A percentile compares a stretch with the other conserved stretches of the same genome.
phyloP scores from a whole-genome alignment of 2,113 vertebrate genomes.

The Gracilinanus agilis region DNA sequence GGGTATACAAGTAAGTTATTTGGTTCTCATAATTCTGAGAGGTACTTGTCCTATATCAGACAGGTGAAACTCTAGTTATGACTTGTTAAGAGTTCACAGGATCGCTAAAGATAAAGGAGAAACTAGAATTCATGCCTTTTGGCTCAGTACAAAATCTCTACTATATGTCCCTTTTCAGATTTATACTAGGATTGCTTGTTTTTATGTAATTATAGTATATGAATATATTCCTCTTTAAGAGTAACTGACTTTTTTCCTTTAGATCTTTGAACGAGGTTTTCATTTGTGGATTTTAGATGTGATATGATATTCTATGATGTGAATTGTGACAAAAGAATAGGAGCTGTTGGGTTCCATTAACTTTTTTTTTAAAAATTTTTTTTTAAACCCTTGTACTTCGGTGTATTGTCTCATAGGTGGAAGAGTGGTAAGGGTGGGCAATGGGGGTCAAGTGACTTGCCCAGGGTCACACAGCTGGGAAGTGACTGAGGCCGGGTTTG shows the following conservation, averaged over 20 bases:
- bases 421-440: too few relatives aligned
- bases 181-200: not conserved
- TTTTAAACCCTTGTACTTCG: too few relatives aligned
- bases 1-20: not conserved
- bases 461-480: too few relatives aligned
- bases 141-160: not conserved
- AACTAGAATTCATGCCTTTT: not conserved
- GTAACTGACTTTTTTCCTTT: not conserved
- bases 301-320: not conserved
- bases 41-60: not conserved
- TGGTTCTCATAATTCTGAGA: not conserved
- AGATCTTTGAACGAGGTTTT: not conserved
- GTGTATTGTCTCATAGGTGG: too few relatives aligned
- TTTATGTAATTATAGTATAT: not conserved
- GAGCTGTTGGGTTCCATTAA: not conserved
- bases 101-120: not conserved
- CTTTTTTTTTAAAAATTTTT: too few relatives aligned
- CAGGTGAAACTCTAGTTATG: not conserved
- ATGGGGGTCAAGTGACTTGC: too few relatives aligned
- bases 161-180: not conserved
- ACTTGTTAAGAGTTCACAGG: not conserved
- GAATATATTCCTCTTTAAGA: not conserved
- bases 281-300: not conserved
- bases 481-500: too few relatives aligned
- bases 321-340: not conserved